These are phyloP conservation scores for Therioaphis trifolii DNA, from an alignment of 2,888 invertebrate species.

Conservation along the genomic window DNA sequence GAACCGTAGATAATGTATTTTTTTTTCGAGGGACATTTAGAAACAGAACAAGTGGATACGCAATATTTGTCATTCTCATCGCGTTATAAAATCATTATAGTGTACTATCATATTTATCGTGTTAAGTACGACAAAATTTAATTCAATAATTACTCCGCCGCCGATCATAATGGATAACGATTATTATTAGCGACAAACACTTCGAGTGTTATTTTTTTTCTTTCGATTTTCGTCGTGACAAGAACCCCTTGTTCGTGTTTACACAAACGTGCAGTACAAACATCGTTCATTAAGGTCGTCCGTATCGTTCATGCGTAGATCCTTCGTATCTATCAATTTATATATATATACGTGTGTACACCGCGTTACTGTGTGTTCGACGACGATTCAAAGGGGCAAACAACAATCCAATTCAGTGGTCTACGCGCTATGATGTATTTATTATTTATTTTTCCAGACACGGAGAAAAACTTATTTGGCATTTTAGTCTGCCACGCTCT, in stretches of 20 bases:
- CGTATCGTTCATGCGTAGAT: conserved; percentile 22
- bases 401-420: conserved; percentile 32
- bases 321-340: neutral
- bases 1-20: no score
- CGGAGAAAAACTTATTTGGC: conserved; percentile 22
- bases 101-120: neutral
- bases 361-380: neutral
- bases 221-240: neutral
- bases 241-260: neutral
- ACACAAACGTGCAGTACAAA: neutral
- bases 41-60: no score
- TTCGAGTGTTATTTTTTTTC: conserved; percentile 15
- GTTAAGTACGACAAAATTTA: neutral
- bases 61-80: no score
- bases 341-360: conserved; percentile 4
- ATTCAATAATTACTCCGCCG: neutral
- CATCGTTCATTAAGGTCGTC: conserved; percentile 18
- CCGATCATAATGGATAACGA: neutral
- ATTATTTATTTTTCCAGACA: neutral
- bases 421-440: conserved; percentile 1
- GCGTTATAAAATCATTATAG: no score
- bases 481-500: conserved; percentile 1
- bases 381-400: conserved; percentile 42
- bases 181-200: conserved; percentile 2
- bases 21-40: no score